Conservation (phyloP, 2,113 vertebrate genomes). For the Tympanuchus pallidicinctus region DNA sequence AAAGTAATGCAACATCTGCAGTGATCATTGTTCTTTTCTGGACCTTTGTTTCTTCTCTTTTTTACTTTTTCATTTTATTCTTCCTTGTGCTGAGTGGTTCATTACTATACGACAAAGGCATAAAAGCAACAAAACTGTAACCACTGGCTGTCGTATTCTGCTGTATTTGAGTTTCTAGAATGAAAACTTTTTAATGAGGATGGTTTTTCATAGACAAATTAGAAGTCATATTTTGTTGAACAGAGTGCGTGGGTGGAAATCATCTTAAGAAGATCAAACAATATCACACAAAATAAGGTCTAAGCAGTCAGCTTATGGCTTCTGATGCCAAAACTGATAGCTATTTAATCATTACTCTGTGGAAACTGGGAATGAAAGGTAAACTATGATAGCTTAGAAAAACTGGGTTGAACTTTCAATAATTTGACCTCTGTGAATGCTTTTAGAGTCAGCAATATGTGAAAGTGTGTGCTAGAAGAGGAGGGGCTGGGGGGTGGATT, state of each 20-base stretch:
- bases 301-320: slow-evolving; percentile 35
- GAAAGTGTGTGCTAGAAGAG: slow-evolving; percentile 34
- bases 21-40: not conserved
- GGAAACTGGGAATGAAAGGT: slow-evolving; percentile 27
- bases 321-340: slow-evolving; percentile 12
- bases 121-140: not conserved
- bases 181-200: slow-evolving; percentile 66
- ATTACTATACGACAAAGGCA: slow-evolving; percentile 45
- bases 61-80: not conserved
- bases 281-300: slow-evolving; percentile 31
- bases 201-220: slow-evolving; percentile 11
- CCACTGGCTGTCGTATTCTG: not conserved
- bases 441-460: slow-evolving; percentile 53
- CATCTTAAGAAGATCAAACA: slow-evolving; percentile 56
- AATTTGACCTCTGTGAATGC: slow-evolving; percentile 58
- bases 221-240: slow-evolving; percentile 16
- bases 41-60: not conserved
- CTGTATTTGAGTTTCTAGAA: slow-evolving; percentile 30
- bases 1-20: not conserved
- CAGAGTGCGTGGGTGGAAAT: slow-evolving; percentile 29
- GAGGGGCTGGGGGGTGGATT: not conserved
- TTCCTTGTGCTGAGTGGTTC: not conserved
- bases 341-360: slow-evolving; percentile 40
- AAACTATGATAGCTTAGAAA: slow-evolving; percentile 66
- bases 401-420: slow-evolving; percentile 68